Evolutionary conservation across 2,888 invertebrate species (phyloP).

Genomic region (Mantis religiosa): DNA sequence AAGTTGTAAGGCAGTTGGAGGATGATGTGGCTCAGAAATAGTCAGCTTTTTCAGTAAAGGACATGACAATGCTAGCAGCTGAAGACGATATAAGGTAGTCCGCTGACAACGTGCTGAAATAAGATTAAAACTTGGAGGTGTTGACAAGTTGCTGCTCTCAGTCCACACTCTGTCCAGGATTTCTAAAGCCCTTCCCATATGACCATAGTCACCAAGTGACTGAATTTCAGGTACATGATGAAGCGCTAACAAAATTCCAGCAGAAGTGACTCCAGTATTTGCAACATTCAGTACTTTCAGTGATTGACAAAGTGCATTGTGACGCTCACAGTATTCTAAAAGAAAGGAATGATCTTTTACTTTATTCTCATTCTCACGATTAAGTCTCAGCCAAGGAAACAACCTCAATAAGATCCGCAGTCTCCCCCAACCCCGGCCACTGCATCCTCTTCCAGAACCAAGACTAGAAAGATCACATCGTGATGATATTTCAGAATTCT

Average conservation of each 20-base stretch:
- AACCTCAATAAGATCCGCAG: constrained; percentile 28
- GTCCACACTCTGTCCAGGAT: constrained; percentile 38
- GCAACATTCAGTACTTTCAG: constrained; percentile 44
- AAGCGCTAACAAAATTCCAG: constrained; percentile 43
- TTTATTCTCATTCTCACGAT: constrained; percentile 35
- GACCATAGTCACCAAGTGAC: constrained; percentile 45
- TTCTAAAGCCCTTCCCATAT: constrained; percentile 44
- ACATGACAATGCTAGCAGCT: constrained; percentile 43
- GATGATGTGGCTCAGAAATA: constrained; percentile 44
- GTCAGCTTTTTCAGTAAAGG: constrained; percentile 42
- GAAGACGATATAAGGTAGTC: constrained; percentile 41
- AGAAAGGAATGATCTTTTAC: constrained; percentile 35
- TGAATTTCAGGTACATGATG: constrained; percentile 43
- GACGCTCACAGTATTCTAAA: constrained; percentile 43
- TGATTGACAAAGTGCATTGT: constrained; percentile 43
- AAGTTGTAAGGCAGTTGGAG: constrained; percentile 41
- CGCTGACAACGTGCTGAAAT: constrained; percentile 42
- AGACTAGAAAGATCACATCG: neutral
- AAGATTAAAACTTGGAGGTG: constrained; percentile 40
- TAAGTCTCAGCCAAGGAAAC: constrained; percentile 29
- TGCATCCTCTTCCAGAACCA: constrained; percentile 1
- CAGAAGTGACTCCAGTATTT: constrained; percentile 43
- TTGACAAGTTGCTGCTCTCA: constrained; percentile 26
- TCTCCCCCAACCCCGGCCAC: constrained; percentile 26
- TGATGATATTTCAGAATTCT: constrained; percentile 28